Conservation (phyloP, 2,113 vertebrate genomes). For the Ramphastos sulfuratus region DNA sequence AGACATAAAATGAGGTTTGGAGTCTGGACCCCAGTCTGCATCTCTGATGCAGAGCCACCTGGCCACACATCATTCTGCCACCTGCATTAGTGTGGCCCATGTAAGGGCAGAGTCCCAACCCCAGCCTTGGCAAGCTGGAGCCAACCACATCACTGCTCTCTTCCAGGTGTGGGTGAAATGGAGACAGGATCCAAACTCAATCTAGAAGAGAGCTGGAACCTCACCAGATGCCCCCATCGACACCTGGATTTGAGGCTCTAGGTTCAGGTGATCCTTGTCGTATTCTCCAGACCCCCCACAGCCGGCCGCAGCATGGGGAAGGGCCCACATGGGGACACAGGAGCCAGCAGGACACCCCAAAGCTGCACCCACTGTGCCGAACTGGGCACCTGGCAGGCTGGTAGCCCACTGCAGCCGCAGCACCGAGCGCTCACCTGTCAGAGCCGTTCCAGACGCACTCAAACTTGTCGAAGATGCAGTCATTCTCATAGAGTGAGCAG, state of each 20-base stretch:
- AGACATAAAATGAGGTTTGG: not conserved
- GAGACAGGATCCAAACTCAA: not conserved
- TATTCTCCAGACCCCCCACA: fast-evolving
- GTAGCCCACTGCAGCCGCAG: fast-evolving
- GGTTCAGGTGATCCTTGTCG: not conserved
- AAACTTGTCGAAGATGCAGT: conserved; percentile 99
- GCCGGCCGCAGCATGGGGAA: not conserved
- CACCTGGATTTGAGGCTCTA: fast-evolving
- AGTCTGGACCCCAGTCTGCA: not conserved
- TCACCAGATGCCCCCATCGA: not conserved
- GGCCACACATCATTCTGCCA: not conserved
- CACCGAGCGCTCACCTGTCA: conserved; percentile 80
- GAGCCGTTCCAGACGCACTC: conserved; percentile 97
- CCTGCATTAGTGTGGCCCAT: fast-evolving
- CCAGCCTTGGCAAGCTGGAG: not conserved
- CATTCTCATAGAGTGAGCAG: conserved; percentile 95
- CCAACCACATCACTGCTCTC: not conserved
- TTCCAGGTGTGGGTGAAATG: not conserved
- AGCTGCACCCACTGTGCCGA: fast-evolving
- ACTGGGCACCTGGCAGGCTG: fast-evolving
- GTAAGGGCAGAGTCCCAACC: fast-evolving
- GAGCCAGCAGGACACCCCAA: not conserved
- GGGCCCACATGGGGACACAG: fast-evolving
- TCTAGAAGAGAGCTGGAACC: not conserved
- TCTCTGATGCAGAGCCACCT: not conserved